Conservation (phyloP, 2,888 invertebrate genomes). For the Lysandra bellargus region DNA sequence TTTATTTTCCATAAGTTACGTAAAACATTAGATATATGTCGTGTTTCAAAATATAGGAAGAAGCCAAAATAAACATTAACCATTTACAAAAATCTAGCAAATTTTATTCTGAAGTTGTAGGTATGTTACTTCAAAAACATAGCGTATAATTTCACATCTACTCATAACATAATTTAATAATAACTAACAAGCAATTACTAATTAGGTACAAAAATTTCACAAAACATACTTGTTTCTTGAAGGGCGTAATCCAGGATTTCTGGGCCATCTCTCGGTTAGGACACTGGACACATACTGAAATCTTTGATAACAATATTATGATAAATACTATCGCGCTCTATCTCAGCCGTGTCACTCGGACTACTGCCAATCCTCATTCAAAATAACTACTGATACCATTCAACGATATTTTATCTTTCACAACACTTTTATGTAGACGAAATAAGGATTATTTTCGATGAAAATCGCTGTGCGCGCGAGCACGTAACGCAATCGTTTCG, state of each 20-base stretch:
- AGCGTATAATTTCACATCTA: too few relatives aligned
- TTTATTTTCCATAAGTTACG: too few relatives aligned
- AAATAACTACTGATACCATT: not conserved
- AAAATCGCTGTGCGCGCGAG: not conserved
- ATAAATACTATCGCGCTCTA: not conserved
- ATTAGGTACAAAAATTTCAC: not conserved
- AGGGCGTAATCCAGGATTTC: constrained; percentile 47
- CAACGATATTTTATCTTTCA: not conserved
- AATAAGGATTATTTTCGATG: not conserved
- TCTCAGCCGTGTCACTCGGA: not conserved
- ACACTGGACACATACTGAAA: constrained; percentile 18
- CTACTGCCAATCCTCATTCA: not conserved
- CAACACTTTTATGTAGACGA: not conserved
- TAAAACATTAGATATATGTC: too few relatives aligned
- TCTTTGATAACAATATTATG: not conserved
- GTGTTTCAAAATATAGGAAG: too few relatives aligned
- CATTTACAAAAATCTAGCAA: too few relatives aligned
- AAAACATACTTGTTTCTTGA: constrained; percentile 47
- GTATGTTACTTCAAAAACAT: too few relatives aligned
- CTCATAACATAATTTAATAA: not conserved
- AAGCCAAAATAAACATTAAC: too few relatives aligned
- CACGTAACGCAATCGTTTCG: not conserved
- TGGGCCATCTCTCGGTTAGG: constrained; percentile 40
- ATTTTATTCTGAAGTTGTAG: too few relatives aligned
- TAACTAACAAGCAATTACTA: not conserved